Conservation (phyloP, 2,113 vertebrate genomes). For the Cyprinodon brontotheroides region DNA sequence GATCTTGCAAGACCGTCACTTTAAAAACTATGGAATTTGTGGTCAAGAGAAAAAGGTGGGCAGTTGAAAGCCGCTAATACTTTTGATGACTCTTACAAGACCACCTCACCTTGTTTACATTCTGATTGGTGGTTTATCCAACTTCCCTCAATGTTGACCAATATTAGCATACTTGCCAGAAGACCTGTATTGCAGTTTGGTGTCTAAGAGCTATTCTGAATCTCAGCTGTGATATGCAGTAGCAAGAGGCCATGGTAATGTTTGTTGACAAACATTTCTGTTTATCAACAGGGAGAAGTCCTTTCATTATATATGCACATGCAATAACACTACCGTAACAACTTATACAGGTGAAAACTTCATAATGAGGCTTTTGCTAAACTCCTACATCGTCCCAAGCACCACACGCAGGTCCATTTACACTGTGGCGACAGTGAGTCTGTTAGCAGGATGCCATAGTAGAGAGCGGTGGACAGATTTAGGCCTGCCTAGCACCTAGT, state of each 20-base stretch:
- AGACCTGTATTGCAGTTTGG: constrained; percentile 71
- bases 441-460: constrained; percentile 82
- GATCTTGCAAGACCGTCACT: constrained; percentile 40
- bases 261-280: too few relatives aligned
- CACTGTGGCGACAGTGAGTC: constrained; percentile 85
- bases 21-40: constrained; percentile 29
- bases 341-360: constrained; percentile 1
- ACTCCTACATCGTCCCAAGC: background rate
- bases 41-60: constrained; percentile 36
- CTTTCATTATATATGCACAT: background rate
- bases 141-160: constrained; percentile 24
- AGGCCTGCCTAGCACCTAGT: constrained; percentile 76
- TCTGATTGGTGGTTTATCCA: constrained; percentile 74
- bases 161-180: constrained; percentile 79
- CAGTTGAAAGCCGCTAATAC: constrained; percentile 12
- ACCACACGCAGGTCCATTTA: constrained; percentile 72
- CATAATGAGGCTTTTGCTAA: constrained; percentile 4
- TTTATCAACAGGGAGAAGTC: constrained; percentile 1
- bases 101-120: constrained; percentile 66
- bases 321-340: background rate
- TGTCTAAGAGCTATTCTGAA: constrained; percentile 79
- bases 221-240: constrained; percentile 75
- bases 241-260: constrained; percentile 70
- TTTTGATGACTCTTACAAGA: constrained; percentile 42
- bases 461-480: constrained; percentile 76